Base-by-base conservation (phyloP, 2,113 vertebrate genomes). In the human (Homo sapiens) region DNA sequence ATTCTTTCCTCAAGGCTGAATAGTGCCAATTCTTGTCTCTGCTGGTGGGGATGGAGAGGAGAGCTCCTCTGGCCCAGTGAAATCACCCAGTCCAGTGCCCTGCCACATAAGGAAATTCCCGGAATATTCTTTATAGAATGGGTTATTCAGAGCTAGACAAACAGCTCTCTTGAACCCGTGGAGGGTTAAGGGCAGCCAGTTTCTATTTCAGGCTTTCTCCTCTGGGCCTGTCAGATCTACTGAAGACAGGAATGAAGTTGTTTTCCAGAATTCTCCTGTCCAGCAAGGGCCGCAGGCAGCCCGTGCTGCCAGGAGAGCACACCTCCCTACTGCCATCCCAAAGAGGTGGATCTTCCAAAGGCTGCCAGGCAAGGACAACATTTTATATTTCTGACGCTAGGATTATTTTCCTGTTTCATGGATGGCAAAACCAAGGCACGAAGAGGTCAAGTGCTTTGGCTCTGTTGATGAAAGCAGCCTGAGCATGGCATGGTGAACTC, bases 201-300 rank as follows among this genome's bases (percentile, higher is more conserved):
- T 35, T 97, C 96, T 97, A 97, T 98, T 98, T 97, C n/a, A 61
- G 82, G 73, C 86, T 79, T 89, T 73, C 16, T 93, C 72, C 79
- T 73, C 48, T 79, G 48, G 25, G 78, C 86, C 73, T 43, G 66
- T 82, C 94, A 91, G 40, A 82, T 95, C 27, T 93, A 50, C 76
- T 57, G 23, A 97, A 92, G 90, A 70, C 59, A 93, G n/a, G 23
- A 95, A 91, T 92, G n/a, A 92, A 61, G 48, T n/a, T 73, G 16
- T 80, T 96, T 96, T 97, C 88, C 59, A 93, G 59, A 95, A 85
- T 43, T 86, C 50, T 95, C 48, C 86, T 92, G 61, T 50, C 73
- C 83, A 89, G 57, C 50, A 52, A 89, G 38, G 52, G 40, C 92
- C 76, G 55, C 70, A 70, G 75, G 52, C 85, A 35, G 16, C 35